Evolutionary conservation across 1,140 invertebrate species (phyloP).

Genomic region (Neocloeon triangulifer): DNA sequence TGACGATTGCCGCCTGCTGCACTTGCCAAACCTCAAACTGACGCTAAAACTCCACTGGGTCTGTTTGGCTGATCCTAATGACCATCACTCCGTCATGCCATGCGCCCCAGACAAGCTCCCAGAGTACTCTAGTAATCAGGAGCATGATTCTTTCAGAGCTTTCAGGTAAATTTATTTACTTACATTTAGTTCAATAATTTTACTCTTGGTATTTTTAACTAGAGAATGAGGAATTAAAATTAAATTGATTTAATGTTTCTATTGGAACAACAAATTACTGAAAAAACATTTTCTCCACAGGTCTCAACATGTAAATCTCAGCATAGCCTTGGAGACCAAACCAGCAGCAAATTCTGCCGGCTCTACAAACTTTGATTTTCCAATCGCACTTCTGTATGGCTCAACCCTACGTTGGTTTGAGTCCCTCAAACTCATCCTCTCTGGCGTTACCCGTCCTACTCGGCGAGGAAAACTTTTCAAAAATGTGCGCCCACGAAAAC

Average conservation of each 20-base stretch:
- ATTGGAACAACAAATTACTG: too few relatives aligned
- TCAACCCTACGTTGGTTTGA: constrained; percentile 88
- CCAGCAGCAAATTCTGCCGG: constrained; percentile 15
- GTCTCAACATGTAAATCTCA: constrained; percentile 79
- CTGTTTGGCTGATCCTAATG: constrained; percentile 78
- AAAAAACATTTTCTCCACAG: too few relatives aligned
- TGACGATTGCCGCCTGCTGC: constrained; percentile 82
- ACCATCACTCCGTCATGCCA: constrained; percentile 89
- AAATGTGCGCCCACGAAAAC: constrained; percentile 60
- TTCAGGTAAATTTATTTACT: too few relatives aligned
- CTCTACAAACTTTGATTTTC: constrained; percentile 36
- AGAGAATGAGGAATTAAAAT: too few relatives aligned
- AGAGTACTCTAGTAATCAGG: constrained; percentile 90
- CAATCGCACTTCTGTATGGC: constrained; percentile 66
- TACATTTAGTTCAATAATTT: too few relatives aligned
- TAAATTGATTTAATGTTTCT: too few relatives aligned
- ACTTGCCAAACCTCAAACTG: constrained; percentile 72
- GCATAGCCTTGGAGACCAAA: constrained; percentile 73
- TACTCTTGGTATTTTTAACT: too few relatives aligned
- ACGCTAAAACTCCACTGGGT: constrained; percentile 75
- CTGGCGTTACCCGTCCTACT: constrained; percentile 82
- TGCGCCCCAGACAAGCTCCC: constrained; percentile 92
- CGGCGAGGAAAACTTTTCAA: constrained; percentile 71
- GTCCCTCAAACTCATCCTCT: constrained; percentile 86
- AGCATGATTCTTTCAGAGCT: constrained; percentile 67